phyloP scores from a whole-genome alignment of 2,113 vertebrate genomes.

The Myocastor coypus region DNA sequence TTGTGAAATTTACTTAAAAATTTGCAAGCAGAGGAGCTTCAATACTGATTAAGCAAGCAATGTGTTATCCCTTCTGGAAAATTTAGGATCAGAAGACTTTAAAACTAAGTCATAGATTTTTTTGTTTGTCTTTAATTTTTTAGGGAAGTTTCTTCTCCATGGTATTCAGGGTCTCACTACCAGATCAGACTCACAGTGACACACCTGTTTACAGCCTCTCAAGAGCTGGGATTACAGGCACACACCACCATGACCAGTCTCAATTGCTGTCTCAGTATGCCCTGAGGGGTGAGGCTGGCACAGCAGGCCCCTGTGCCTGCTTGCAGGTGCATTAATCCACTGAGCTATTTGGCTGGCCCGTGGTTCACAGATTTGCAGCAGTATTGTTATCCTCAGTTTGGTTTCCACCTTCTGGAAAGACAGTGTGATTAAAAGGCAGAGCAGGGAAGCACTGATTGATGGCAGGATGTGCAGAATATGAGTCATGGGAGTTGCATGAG shows the following conservation, averaged over 20 bases:
- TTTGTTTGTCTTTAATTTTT: no score
- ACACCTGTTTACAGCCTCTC: no score
- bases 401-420: not conserved
- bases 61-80: slow-evolving; percentile 19
- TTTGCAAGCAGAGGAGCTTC: not conserved
- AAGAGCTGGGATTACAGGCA: no score
- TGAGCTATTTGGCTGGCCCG: no score
- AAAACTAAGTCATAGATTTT: slow-evolving; percentile 38
- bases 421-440: not conserved
- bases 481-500: not conserved
- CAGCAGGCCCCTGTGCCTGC: no score
- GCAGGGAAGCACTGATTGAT: not conserved
- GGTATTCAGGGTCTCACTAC: no score
- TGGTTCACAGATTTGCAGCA: not conserved
- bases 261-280: no score
- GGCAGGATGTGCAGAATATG: not conserved
- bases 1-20: slow-evolving; percentile 18
- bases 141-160: no score
- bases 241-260: no score
- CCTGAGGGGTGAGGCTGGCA: no score
- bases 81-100: not conserved
- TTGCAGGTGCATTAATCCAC: no score
- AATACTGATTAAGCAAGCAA: not conserved
- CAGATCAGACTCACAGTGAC: no score
- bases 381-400: not conserved